Evolutionary conservation across 2,888 invertebrate genomes (phyloP).

Genomic region (Caenorhabditis virilis): DNA sequence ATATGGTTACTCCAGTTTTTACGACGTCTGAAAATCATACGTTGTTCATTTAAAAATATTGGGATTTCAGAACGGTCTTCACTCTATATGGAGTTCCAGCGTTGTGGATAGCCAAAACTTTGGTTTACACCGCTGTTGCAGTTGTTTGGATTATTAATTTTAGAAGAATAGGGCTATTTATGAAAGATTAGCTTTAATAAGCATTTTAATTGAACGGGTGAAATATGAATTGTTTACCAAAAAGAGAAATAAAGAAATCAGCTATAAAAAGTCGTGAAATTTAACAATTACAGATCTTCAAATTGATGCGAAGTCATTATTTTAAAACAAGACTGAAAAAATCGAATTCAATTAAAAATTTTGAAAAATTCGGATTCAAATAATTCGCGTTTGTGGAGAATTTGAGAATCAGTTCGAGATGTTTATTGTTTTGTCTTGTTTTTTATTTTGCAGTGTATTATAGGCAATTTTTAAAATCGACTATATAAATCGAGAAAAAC

Average conservation of each 20-base stretch:
- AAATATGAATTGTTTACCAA: background rate
- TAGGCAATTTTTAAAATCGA: too few species aligned
- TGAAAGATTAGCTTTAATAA: background rate
- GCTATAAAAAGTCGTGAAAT: too few species aligned
- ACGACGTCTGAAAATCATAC: slow-evolving; percentile 26
- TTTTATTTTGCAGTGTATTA: too few species aligned
- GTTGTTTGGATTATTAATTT: slow-evolving; percentile 14
- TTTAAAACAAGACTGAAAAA: background rate
- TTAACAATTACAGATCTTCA: too few species aligned
- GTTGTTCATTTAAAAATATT: background rate
- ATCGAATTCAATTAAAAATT: background rate
- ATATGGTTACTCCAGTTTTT: slow-evolving; percentile 42
- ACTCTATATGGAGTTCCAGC: slow-evolving; percentile 16
- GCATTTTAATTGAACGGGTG: background rate
- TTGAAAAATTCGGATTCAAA: too few species aligned
- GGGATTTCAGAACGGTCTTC: slow-evolving; percentile 19
- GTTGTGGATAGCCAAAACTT: slow-evolving; percentile 16
- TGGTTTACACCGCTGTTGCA: slow-evolving; percentile 4
- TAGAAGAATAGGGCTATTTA: background rate
- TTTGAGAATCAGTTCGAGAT: too few species aligned
- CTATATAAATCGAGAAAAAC: too few species aligned
- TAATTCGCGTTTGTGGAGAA: too few species aligned
- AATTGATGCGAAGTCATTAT: too few species aligned
- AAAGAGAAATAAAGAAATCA: background rate
- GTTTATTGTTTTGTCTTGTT: too few species aligned